phyloP scores from a whole-genome alignment of 2,797 vertebrate genomes.

The Aphelocoma californica region DNA sequence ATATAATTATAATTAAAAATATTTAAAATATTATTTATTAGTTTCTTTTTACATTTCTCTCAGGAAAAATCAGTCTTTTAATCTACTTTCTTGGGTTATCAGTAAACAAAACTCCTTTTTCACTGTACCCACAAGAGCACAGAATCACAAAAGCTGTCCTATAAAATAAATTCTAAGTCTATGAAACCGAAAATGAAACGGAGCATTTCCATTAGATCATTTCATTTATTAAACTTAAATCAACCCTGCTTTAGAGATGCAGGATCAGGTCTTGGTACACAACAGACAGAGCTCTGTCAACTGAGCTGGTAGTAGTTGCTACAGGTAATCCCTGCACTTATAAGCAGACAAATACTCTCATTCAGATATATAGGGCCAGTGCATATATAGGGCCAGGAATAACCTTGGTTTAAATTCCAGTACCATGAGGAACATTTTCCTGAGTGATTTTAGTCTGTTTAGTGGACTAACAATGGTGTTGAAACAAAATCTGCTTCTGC shows the following conservation, averaged over 20 bases:
- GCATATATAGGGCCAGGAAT: neutral
- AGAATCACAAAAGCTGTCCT: neutral
- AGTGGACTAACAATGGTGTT: neutral
- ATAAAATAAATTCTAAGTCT: neutral
- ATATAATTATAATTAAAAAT: neutral
- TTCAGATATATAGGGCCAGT: neutral
- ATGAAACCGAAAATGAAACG: neutral
- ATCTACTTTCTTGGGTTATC: neutral
- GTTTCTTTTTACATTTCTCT: neutral
- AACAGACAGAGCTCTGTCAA: neutral
- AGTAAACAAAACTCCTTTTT: neutral
- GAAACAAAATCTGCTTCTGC: neutral
- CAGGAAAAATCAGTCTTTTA: neutral
- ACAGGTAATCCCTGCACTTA: neutral
- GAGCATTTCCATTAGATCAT: neutral
- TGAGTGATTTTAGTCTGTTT: neutral
- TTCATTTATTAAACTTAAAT: neutral
- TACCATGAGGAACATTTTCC: neutral
- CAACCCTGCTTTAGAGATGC: neutral
- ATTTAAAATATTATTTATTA: neutral
- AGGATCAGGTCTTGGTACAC: neutral
- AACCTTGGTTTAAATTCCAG: neutral
- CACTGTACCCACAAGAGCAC: neutral
- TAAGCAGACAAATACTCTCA: neutral
- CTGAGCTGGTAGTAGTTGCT: neutral